Base-by-base conservation (phyloP, 2,113 vertebrate genomes). In the Platichthys stellatus region DNA sequence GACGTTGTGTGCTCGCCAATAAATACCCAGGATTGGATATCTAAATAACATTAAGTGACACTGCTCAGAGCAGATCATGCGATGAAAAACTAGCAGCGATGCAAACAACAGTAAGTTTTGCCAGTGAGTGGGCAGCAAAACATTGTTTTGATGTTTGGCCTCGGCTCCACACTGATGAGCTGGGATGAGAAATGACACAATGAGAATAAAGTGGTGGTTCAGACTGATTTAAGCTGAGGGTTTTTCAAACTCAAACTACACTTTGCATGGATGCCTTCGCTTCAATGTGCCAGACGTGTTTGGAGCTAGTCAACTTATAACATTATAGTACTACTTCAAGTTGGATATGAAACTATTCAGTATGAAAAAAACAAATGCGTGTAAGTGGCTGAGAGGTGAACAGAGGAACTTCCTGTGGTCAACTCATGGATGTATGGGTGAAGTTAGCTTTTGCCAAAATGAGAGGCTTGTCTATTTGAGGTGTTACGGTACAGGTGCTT, bases 161-260 rank as follows among this genome's bases (percentile, higher is more conserved):
- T 76, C 63, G 40, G 47, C 61, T 64, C 63, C 43, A 18, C 47
- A 8, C 54, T 67, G 47, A 73, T 82, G 26, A 69, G 71, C 21
- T 60, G 10, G 28, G 61, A 90, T 82, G 61, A 65, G 84, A 81
- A 80, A 78, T 72, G 89, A 91, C 89, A 90, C 89, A 88, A 80
- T 82, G 81, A 86, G 79, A 88, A 83, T 87, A 58, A 84, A 81
- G 70, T 71, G 18, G 63, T 61, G 51, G 56, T 74, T 78, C 10
- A 35, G 76, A 38, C 80, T 75, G 68, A 89, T 87, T 78, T 70
- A 68, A 84, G 81, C n/a, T 21, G 63, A 80, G 64, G 57, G 21
- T 68, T 71, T 84, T 85, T 62, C 73, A 63, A 45, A 79, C n/a
- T 38, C 26, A 23, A 18, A 20, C 40, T 57, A 14, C 35, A 31